These are phyloP conservation scores for Cyclopterus lumpus DNA, from an alignment of 2,797 vertebrate species.

Conservation along the genomic window DNA sequence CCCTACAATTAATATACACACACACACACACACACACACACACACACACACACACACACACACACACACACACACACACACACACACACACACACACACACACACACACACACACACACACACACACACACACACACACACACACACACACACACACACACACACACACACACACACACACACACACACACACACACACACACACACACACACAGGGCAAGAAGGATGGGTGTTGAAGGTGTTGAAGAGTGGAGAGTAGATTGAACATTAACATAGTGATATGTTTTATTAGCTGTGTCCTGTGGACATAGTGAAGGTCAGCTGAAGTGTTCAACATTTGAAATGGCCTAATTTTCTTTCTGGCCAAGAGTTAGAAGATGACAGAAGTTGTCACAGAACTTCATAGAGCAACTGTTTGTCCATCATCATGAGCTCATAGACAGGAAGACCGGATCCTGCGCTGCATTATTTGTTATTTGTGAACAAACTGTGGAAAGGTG, in stretches of 20 bases:
- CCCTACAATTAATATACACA: slow-evolving; percentile 1
- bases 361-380: not conserved
- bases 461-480: slow-evolving; percentile 6
- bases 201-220: slow-evolving; percentile 6
- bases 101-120: slow-evolving; percentile 13
- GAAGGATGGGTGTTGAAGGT: slow-evolving; percentile 71
- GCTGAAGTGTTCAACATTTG: not conserved
- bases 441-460: not conserved
- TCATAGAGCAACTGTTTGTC: not conserved
- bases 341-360: not conserved
- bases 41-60: slow-evolving; percentile 17
- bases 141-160: too few species aligned
- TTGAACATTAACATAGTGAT: not conserved
- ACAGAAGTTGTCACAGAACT: not conserved
- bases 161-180: slow-evolving; percentile 17
- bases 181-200: not conserved
- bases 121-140: slow-evolving; percentile 9
- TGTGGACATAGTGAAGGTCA: slow-evolving; percentile 2
- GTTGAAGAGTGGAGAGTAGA: slow-evolving; percentile 15
- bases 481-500: slow-evolving; percentile 18
- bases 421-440: slow-evolving; percentile 30
- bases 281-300: slow-evolving; percentile 4
- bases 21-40: slow-evolving; percentile 10
- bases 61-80: slow-evolving; percentile 5
- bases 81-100: slow-evolving; percentile 16